phyloP scores from a whole-genome alignment of 2,113 vertebrate genomes.

The Hydrochoerus hydrochaeris region DNA sequence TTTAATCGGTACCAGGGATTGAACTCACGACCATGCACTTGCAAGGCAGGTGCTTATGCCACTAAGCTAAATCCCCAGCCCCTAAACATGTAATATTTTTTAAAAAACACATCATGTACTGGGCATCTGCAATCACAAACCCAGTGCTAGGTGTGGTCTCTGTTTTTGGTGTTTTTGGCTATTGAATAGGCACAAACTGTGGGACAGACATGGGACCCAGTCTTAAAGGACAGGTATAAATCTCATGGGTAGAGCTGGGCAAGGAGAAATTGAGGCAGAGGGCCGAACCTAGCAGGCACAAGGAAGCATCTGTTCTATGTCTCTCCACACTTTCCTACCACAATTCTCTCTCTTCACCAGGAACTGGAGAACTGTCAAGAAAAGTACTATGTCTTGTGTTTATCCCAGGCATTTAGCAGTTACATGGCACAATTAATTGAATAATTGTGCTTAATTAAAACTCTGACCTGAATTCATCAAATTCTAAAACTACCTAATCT shows the following conservation, averaged over 20 bases:
- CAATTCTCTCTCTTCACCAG: not conserved
- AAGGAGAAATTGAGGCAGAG: not conserved
- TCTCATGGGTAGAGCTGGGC: not conserved
- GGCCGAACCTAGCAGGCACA: not conserved
- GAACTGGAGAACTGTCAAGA: not conserved
- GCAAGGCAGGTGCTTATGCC: no score
- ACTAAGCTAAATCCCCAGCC: no score
- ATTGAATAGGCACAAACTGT: not conserved
- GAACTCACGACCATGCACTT: no score
- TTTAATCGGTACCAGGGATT: no score
- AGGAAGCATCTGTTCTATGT: not conserved
- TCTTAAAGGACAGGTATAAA: not conserved
- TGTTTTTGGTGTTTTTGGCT: not conserved
- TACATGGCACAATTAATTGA: not conserved
- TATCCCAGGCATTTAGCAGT: not conserved
- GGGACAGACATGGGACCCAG: not conserved
- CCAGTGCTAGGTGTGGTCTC: not conserved
- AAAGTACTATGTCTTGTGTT: not conserved
- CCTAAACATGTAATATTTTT: not conserved
- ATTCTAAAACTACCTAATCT: not conserved
- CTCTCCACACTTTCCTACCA: not conserved
- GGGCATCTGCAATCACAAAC: not conserved
- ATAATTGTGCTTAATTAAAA: not conserved
- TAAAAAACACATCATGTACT: not conserved
- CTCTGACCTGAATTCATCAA: not conserved